Base-by-base conservation (phyloP, 1,140 invertebrate genomes). In the Pseudomyrmex gracilis region DNA sequence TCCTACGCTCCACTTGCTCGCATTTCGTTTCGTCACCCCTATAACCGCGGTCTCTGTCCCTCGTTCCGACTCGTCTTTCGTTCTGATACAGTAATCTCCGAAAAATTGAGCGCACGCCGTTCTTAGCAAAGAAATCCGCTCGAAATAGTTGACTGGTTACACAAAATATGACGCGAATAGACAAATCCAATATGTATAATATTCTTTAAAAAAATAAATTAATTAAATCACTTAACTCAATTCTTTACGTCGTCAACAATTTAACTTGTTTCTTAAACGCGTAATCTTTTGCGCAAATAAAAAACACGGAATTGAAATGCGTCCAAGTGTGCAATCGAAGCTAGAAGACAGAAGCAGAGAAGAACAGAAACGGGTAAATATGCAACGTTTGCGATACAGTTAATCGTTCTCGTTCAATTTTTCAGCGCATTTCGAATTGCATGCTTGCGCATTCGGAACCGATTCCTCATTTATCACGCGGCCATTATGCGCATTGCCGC, bases 381-480 rank as follows among this genome's bases (percentile, higher is more conserved):
- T 20, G 57, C 71, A 47, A 34, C 15, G 47, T 10, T 45, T 34
- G 34, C 34, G 34, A 15, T 24, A 10, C 7, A 34, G 61, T 67
- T 77, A 12, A 53, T 43, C 24, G 47, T 53, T n/a, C 24, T 45
- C 60, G 13, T 49, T 24, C 24, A 20, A 10, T 66, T 76, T 76
- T 76, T 34, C 64, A 17, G 3, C 51, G 13, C 43, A 9, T 8
- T 43, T 17, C 12, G 17, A 60, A 67, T 68, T 22, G 74, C 15
- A 58, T 10, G 24, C 61, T 5, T 7, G 34, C 34, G 49, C 51
- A 51, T 78, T 78, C 57, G 63, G 34, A 47, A 78, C 20, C 64
- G 51, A 78, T 68, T 78, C 74, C 63, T 58, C 49, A 78, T 70
- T 78, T 78, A 78, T 70, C 64, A 78, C 20, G 64, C 76, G 34